These are phyloP conservation scores for Barnardius zonarius DNA, from an alignment of 2,113 vertebrate species.

Conservation along the genomic window DNA sequence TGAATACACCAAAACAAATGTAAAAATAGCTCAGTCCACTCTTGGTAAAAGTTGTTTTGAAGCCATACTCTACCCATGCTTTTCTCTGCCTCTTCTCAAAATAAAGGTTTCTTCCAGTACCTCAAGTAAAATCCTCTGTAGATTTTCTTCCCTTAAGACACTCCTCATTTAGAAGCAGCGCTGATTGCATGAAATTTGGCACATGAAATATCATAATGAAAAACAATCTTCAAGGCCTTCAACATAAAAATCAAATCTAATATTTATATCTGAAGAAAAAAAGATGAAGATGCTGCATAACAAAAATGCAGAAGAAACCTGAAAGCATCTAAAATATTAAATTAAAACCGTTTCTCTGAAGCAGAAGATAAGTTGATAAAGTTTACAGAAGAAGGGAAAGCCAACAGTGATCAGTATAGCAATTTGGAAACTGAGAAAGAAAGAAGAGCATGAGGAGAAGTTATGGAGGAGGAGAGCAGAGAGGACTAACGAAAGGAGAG, in stretches of 20 bases:
- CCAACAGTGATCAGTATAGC: constrained; percentile 72
- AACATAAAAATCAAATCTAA: constrained; percentile 23
- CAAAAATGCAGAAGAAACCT: constrained; percentile 39
- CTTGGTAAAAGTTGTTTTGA: not conserved
- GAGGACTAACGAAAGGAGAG: constrained; percentile 31
- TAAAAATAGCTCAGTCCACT: not conserved
- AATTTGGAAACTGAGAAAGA: constrained; percentile 62
- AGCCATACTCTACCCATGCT: not conserved
- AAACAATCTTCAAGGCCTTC: not conserved
- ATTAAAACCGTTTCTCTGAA: constrained; percentile 74
- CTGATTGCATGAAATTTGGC: not conserved
- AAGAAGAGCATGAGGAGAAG: constrained; percentile 44
- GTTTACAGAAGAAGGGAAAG: constrained; percentile 46
- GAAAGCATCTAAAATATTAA: constrained; percentile 72
- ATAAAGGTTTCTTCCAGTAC: not conserved
- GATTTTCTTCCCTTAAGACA: not conserved
- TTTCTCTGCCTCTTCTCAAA: not conserved
- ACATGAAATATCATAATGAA: constrained; percentile 1
- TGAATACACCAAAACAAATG: not conserved
- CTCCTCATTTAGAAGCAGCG: not conserved
- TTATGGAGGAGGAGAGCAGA: not conserved
- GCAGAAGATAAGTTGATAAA: constrained; percentile 62
- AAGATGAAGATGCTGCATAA: not conserved
- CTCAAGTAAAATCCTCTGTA: not conserved
- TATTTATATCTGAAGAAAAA: not conserved